Conservation (phyloP, 1,140 invertebrate genomes). For the Philopotamus ludificatus region DNA sequence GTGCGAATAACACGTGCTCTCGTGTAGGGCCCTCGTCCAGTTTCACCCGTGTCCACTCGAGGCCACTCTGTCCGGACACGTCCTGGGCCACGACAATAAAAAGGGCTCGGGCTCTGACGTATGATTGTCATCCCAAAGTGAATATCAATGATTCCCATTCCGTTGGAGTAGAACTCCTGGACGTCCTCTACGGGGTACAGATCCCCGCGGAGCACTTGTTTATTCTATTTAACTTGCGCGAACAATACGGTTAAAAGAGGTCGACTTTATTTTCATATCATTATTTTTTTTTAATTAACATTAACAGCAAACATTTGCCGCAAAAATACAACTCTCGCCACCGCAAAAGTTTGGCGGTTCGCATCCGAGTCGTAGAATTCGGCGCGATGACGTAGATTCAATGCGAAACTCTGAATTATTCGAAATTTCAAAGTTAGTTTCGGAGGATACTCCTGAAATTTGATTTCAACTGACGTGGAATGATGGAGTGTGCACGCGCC, state of each 20-base stretch:
- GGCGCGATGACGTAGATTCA: too few relatives aligned
- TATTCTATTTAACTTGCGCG: too few relatives aligned
- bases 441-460: slow-evolving; percentile 10
- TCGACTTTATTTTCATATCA: too few relatives aligned
- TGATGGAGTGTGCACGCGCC: slow-evolving; percentile 7
- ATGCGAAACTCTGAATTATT: background rate
- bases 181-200: too few relatives aligned
- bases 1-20: background rate
- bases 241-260: too few relatives aligned
- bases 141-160: background rate
- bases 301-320: too few relatives aligned
- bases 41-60: background rate
- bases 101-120: background rate
- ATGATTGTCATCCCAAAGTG: background rate
- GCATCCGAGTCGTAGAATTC: too few relatives aligned
- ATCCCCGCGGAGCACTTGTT: too few relatives aligned
- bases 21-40: background rate
- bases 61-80: background rate
- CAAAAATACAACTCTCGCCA: background rate
- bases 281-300: too few relatives aligned
- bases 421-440: slow-evolving; percentile 13
- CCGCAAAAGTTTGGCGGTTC: too few relatives aligned
- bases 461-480: slow-evolving; percentile 13
- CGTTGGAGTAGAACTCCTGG: too few relatives aligned
- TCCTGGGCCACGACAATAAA: background rate